These are phyloP conservation scores for Sinella curviseta DNA, from an alignment of 1,140 invertebrate species.

Conservation along the genomic window DNA sequence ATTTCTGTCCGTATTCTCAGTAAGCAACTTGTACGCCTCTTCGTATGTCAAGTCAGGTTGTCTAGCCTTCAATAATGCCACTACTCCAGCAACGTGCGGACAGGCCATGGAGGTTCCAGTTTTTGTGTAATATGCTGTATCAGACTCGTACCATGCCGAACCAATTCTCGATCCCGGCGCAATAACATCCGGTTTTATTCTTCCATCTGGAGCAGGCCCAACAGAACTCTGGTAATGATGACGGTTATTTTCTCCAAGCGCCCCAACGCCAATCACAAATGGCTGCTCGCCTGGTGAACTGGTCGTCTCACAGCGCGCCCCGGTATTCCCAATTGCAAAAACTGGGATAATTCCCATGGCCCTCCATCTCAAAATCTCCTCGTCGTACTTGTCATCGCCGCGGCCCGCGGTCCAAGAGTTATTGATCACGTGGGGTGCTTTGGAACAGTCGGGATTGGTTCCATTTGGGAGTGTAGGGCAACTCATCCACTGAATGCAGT, in stretches of 20 bases:
- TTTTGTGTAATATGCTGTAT: slow-evolving; percentile 2
- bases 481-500: background rate
- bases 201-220: slow-evolving; percentile 19
- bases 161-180: slow-evolving; percentile 18
- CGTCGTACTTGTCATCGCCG: too few species aligned
- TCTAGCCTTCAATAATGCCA: background rate
- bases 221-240: background rate
- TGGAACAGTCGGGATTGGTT: background rate
- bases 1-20: background rate
- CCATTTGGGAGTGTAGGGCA: slow-evolving; percentile 32
- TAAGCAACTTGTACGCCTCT: background rate
- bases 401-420: slow-evolving; percentile 30
- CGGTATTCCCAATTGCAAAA: background rate
- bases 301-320: slow-evolving; percentile 14
- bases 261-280: slow-evolving; percentile 36
- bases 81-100: background rate
- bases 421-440: slow-evolving; percentile 28
- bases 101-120: slow-evolving; percentile 26
- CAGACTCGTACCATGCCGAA: background rate
- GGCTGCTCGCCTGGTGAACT: slow-evolving; percentile 28
- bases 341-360: background rate
- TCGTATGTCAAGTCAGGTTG: background rate
- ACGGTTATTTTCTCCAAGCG: background rate
- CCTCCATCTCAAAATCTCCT: too few species aligned
- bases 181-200: slow-evolving; percentile 27